A percentile compares a stretch with the other conserved stretches of the same genome.
Evolutionary conservation across 92 coral and sea anemone genomes (phyloP).

Genomic region (Siderastrea radians): DNA sequence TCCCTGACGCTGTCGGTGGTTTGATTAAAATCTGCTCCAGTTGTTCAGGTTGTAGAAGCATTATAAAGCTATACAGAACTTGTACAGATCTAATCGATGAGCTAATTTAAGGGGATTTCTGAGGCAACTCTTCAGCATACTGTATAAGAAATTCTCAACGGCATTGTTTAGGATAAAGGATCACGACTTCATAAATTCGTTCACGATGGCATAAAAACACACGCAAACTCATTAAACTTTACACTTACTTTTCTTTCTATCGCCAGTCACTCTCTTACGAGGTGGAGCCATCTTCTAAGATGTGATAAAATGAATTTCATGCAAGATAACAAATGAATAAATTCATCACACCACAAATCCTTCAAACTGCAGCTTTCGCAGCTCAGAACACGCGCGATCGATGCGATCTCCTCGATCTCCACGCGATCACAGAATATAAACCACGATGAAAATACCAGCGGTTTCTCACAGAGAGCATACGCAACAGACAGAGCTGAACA

Average conservation of each 20-base stretch:
- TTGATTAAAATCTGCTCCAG: not conserved
- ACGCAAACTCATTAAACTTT: not conserved
- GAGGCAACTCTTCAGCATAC: not conserved
- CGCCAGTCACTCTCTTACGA: constrained; percentile 67
- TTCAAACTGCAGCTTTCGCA: not conserved
- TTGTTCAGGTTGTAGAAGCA: too few relatives aligned
- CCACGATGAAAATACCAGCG: not conserved
- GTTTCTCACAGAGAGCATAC: not conserved
- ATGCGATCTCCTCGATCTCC: not conserved
- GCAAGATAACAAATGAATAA: not conserved
- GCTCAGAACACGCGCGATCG: not conserved
- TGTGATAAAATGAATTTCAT: constrained; percentile 8
- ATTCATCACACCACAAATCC: not conserved
- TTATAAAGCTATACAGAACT: not conserved
- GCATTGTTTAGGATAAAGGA: not conserved
- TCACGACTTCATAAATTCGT: not conserved
- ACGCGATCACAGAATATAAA: constrained; percentile 7
- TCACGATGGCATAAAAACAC: not conserved
- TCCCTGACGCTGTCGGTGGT: not conserved
- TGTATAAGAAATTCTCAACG: not conserved
- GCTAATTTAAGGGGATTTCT: not conserved
- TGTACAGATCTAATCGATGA: not conserved
- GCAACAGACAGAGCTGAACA: not conserved
- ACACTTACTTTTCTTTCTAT: constrained; percentile 60
- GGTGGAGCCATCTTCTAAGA: constrained; percentile 73